Evolutionary conservation across 2,797 vertebrate species (phyloP), one percentile per base, ranked within the genome.

Genomic region (Acanthopagrus latus): DNA sequence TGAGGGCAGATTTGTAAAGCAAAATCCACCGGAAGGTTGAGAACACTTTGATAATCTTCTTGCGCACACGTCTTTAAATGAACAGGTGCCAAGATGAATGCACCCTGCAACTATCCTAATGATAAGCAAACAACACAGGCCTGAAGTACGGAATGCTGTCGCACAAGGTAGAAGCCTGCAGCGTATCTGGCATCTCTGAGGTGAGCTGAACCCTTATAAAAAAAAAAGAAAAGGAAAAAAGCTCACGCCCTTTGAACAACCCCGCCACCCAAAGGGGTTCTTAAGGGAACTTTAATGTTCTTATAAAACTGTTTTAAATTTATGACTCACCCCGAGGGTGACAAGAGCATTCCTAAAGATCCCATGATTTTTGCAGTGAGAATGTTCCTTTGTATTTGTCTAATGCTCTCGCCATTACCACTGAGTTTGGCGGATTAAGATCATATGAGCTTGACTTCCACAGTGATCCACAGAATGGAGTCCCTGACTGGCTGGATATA

Each of bases 261-360:
- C 78, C 72, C 3, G 21, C 67, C 74, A 87, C 84, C 84, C 66
- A 60, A 38, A 76, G 72, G 77, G 82, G 51, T 59, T 82, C 71
- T 83, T 74, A 33, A 44, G 58, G 78, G 73, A 84, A 76, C 83
- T 84, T 89, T 81, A 88, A 86, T 74, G 83, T 86, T 88, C 80
- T 86, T 85, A 87, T 48, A 64, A 54, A 85, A 63, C 44, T 71
- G 29, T 82, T 86, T 86, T 68, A 83, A 81, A 84, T 69, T 11
- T 44, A 44, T 60, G 48, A 76, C 71, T 86, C 79, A 68, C 76
- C 83, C 76, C 3, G 3, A 77, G 83, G 81, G 55, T 56, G 64
- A 85, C 65, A 41, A 64, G 66, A 80, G 62, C 64, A 58, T 89
- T 84, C 84, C 83, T 64, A 16, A 81, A 89, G 78, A 81, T 78